Evolutionary conservation across 2,888 invertebrate genomes (phyloP).

Genomic region (Ferdinandea cuprea): DNA sequence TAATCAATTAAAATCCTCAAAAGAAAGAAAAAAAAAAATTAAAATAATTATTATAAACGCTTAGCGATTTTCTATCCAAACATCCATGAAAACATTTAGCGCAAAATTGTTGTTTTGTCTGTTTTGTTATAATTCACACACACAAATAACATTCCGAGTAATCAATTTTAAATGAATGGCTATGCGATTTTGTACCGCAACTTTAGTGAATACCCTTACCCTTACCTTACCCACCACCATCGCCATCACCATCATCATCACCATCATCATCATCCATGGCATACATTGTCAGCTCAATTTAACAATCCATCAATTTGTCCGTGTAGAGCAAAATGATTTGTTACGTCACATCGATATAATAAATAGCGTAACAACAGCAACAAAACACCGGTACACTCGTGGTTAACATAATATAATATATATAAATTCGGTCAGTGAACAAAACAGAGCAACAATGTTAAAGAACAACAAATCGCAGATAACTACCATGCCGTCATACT

Average conservation of each 20-base stretch:
- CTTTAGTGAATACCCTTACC: constrained; percentile 3
- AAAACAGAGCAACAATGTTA: constrained; percentile 55
- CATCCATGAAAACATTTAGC: constrained; percentile 16
- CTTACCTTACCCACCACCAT: no score
- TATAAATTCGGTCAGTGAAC: constrained; percentile 70
- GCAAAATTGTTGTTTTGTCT: constrained; percentile 22
- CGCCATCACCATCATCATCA: no score
- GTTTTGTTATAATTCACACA: constrained; percentile 7
- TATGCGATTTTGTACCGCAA: constrained; percentile 53
- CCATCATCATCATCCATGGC: constrained; percentile 33
- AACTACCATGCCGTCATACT: constrained; percentile 73
- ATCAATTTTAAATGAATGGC: constrained; percentile 49
- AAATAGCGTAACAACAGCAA: background rate
- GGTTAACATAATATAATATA: constrained; percentile 29
- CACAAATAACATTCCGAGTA: constrained; percentile 36
- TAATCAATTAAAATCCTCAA: no score
- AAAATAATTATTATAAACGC: no score
- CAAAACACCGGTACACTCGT: constrained; percentile 7
- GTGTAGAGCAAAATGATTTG: constrained; percentile 61
- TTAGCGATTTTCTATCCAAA: constrained; percentile 42
- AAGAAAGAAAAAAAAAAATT: no score
- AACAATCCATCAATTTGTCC: constrained; percentile 70
- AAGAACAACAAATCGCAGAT: constrained; percentile 45
- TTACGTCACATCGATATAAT: constrained; percentile 53
- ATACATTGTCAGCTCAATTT: constrained; percentile 69